Evolutionary conservation across 2,888 invertebrate genomes (phyloP).

Genomic region (Drepana falcataria): DNA sequence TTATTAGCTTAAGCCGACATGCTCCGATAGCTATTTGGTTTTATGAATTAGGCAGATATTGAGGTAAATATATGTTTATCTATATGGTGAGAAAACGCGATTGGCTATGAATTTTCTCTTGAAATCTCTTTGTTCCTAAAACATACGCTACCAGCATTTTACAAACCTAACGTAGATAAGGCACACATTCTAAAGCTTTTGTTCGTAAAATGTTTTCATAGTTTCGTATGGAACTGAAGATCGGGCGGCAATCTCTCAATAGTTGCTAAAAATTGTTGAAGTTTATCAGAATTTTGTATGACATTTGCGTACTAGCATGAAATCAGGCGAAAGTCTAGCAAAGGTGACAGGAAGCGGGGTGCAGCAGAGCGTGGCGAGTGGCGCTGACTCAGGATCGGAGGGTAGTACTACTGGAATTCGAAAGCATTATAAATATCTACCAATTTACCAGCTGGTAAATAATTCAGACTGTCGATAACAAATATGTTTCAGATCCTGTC

Average conservation of each 20-base stretch:
- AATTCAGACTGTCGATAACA: too few relatives aligned
- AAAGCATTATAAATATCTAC: slow-evolving; percentile 13
- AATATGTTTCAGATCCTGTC: too few relatives aligned
- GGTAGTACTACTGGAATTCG: slow-evolving; percentile 40
- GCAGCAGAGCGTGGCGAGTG: slow-evolving; percentile 61
- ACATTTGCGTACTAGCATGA: slow-evolving; percentile 67
- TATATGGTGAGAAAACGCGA: too few relatives aligned
- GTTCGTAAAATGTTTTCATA: neutral
- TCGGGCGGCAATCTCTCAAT: neutral
- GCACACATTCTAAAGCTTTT: neutral
- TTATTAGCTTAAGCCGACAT: slow-evolving; percentile 59
- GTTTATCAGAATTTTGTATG: slow-evolving; percentile 15
- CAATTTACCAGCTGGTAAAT: too few relatives aligned
- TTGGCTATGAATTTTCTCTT: neutral
- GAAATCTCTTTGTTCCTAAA: neutral
- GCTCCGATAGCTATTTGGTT: slow-evolving; percentile 56
- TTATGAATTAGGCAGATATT: slow-evolving; percentile 25
- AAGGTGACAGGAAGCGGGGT: slow-evolving; percentile 73
- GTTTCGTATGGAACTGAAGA: neutral
- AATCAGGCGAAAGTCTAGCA: slow-evolving; percentile 73
- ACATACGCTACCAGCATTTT: neutral
- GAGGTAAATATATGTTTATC: too few relatives aligned
- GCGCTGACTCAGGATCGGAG: slow-evolving; percentile 61
- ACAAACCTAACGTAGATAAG: neutral
- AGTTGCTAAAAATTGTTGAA: neutral